Conservation (phyloP, 2,888 invertebrate species). For the Alsophila aescularia region DNA sequence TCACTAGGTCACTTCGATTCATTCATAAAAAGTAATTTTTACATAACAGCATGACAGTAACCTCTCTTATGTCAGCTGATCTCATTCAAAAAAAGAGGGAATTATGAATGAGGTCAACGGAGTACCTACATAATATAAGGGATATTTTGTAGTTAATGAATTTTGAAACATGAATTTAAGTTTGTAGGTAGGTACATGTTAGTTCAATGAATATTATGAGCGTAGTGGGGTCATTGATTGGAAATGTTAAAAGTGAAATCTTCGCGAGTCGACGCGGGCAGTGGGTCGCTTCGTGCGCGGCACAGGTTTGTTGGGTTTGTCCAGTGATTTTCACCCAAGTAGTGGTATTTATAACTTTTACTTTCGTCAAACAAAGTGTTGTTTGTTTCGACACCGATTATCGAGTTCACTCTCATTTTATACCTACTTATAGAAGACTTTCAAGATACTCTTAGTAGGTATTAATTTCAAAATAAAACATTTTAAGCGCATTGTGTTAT, state of each 20-base stretch:
- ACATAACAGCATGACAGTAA: conserved; percentile 59
- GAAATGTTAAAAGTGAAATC: conserved; percentile 80
- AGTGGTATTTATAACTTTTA: conserved; percentile 69
- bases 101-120: conserved; percentile 40
- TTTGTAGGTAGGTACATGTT: conserved; percentile 20
- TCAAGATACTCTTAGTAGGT: background rate
- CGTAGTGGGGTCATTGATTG: conserved; percentile 54
- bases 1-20: conserved; percentile 20
- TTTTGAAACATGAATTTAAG: conserved; percentile 11
- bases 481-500: background rate
- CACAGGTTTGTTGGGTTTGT: conserved; percentile 75
- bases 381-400: conserved; percentile 41
- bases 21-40: conserved; percentile 45
- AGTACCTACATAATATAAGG: background rate
- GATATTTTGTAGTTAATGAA: background rate
- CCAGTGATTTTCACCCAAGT: conserved; percentile 71
- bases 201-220: conserved; percentile 30
- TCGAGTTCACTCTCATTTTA: conserved; percentile 12
- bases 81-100: conserved; percentile 35
- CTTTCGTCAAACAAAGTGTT: conserved; percentile 67
- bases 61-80: conserved; percentile 59
- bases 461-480: background rate
- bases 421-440: background rate
- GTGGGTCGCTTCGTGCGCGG: conserved; percentile 69
- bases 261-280: conserved; percentile 63